Percentiles rank a stretch among this genome's conserved stretches.
Evolutionary conservation across 1,140 invertebrate genomes (phyloP).

Genomic region (Hesperophylax magnus): DNA sequence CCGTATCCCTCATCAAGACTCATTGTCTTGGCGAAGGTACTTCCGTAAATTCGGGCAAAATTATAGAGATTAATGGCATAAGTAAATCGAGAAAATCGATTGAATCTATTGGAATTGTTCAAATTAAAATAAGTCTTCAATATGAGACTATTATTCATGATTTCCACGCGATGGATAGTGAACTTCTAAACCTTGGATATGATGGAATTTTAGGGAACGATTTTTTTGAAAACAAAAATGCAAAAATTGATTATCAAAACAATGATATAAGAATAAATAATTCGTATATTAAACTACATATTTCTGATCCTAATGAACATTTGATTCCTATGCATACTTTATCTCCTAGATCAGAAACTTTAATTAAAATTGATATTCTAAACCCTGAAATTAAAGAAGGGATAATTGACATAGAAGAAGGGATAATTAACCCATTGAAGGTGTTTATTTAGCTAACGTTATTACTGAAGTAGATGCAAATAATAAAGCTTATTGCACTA

Average conservation of each 20-base stretch:
- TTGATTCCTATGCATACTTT: background rate
- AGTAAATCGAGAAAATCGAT: no score
- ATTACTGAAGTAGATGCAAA: no score
- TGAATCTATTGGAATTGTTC: no score
- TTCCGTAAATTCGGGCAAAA: no score
- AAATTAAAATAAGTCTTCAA: background rate
- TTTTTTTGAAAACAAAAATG: no score
- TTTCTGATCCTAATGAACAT: background rate
- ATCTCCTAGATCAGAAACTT: background rate
- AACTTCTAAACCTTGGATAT: background rate
- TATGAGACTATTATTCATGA: background rate
- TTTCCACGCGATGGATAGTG: background rate
- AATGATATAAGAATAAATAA: background rate
- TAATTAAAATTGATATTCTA: no score
- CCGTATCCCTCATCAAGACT: no score
- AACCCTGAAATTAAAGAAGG: slow-evolving; percentile 6
- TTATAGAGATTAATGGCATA: no score
- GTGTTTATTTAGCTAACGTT: no score
- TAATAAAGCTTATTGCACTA: no score
- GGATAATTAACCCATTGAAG: background rate
- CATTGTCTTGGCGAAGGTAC: no score
- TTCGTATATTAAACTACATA: background rate
- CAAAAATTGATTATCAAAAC: background rate
- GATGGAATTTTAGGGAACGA: no score
- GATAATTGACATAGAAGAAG: background rate